A percentile compares a stretch with the other conserved stretches of the same genome.
These are phyloP conservation scores for Megalops cyprinoides DNA, from an alignment of 2,797 vertebrate species.

Conservation along the genomic window DNA sequence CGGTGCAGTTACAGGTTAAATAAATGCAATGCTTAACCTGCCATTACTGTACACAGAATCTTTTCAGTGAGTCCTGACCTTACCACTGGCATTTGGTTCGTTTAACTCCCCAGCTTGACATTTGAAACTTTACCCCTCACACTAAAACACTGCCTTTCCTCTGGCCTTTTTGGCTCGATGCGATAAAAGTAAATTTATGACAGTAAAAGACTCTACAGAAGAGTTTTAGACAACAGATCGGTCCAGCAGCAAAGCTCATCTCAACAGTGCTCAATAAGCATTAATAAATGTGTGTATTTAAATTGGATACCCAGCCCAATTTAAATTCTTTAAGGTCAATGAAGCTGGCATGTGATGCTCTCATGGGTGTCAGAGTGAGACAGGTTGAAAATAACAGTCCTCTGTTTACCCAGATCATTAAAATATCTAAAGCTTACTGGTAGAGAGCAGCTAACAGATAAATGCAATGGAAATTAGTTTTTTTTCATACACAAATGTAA, in stretches of 20 bases:
- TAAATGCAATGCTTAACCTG: background rate
- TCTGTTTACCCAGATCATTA: conserved; percentile 26
- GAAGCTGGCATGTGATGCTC: conserved; percentile 27
- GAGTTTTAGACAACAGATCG: conserved; percentile 20
- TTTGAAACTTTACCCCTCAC: conserved; percentile 47
- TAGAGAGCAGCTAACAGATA: conserved; percentile 14
- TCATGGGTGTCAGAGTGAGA: background rate
- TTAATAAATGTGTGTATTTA: conserved; percentile 23
- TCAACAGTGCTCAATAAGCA: conserved; percentile 27
- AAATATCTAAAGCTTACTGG: conserved; percentile 6
- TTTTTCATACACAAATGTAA: background rate
- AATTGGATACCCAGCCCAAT: conserved; percentile 27
- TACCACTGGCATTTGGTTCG: conserved; percentile 55
- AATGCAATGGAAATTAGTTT: conserved; percentile 1
- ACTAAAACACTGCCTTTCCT: conserved; percentile 26
- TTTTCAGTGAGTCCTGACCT: conserved; percentile 49
- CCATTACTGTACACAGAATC: too few relatives aligned
- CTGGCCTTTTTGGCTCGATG: conserved; percentile 8
- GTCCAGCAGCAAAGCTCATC: conserved; percentile 2
- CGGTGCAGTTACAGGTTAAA: background rate
- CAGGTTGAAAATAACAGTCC: conserved; percentile 13
- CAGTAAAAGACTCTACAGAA: conserved; percentile 11
- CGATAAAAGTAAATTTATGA: conserved; percentile 21
- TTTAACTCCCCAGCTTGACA: conserved; percentile 53
- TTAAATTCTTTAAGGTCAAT: conserved; percentile 37